Evolutionary conservation across 1,140 invertebrate species (phyloP).

Genomic region (Lepidotrigona ventralis): DNA sequence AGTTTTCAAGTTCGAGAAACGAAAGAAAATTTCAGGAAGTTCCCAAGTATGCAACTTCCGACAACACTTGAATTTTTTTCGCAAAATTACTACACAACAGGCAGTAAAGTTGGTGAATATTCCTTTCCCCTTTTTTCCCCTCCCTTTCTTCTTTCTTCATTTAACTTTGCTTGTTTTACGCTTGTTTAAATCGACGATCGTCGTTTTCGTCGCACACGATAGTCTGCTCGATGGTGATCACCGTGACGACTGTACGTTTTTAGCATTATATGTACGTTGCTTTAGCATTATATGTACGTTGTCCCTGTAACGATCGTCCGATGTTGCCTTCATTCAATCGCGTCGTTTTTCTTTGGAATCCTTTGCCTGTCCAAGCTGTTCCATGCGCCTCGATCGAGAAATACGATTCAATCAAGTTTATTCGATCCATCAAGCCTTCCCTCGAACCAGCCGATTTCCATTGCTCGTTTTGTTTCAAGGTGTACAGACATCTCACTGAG

Average conservation of each 20-base stretch:
- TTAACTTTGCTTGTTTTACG: not conserved
- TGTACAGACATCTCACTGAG: not conserved
- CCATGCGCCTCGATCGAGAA: not conserved
- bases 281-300: too few relatives aligned
- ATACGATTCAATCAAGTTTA: not conserved
- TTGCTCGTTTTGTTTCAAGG: not conserved
- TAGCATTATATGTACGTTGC: not conserved
- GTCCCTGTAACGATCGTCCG: constrained; percentile 49
- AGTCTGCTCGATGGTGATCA: not conserved
- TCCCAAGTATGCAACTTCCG: not conserved
- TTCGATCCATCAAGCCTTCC: not conserved
- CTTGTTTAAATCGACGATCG: constrained; percentile 22
- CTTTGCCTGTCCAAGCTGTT: not conserved
- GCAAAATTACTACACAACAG: not conserved
- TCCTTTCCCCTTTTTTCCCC: not conserved
- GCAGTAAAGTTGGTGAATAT: not conserved
- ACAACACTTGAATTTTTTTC: constrained; percentile 1
- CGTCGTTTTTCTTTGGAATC: not conserved
- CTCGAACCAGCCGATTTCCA: not conserved
- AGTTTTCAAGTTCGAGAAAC: constrained; percentile 41
- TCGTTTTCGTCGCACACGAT: not conserved
- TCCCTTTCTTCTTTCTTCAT: not conserved
- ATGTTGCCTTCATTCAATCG: constrained; percentile 32
- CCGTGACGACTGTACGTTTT: constrained; percentile 21
- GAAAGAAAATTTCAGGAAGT: constrained; percentile 36